Evolutionary conservation across 92 coral and sea anemone genomes (phyloP).

Genomic region (Umimayanthus chanpuru): DNA sequence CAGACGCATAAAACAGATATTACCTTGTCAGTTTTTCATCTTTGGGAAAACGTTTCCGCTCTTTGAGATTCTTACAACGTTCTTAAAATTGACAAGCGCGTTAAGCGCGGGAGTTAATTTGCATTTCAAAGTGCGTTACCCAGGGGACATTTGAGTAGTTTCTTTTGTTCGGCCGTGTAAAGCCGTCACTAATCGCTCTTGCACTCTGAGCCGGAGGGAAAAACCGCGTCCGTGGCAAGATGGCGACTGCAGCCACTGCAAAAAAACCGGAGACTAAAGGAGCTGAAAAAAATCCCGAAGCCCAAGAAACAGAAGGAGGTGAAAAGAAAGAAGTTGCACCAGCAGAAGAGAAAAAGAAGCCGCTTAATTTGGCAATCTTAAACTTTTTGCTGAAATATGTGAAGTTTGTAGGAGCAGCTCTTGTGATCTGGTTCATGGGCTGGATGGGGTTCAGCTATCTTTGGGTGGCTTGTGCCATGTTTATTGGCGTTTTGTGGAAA

Average conservation of each 20-base stretch:
- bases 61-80: background rate
- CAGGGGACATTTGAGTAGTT: background rate
- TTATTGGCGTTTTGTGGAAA: constrained; percentile 83
- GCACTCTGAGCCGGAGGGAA: constrained; percentile 12
- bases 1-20: constrained; percentile 45
- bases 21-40: constrained; percentile 5
- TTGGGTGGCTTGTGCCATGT: constrained; percentile 85
- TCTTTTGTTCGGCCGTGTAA: background rate
- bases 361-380: constrained; percentile 72
- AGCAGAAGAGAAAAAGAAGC: constrained; percentile 55
- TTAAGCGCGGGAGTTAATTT: constrained; percentile 8
- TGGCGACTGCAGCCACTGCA: constrained; percentile 12
- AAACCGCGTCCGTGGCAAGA: constrained; percentile 23
- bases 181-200: background rate
- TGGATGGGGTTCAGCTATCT: constrained; percentile 89
- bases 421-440: constrained; percentile 94
- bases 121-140: constrained; percentile 9
- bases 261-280: constrained; percentile 6
- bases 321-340: constrained; percentile 63
- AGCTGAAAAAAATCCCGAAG: background rate
- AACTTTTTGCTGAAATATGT: constrained; percentile 86
- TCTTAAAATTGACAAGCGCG: constrained; percentile 17
- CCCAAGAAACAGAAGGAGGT: constrained; percentile 34
- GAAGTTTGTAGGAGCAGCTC: constrained; percentile 91
- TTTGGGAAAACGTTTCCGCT: background rate